A percentile compares a stretch with the other conserved stretches of the same genome.
phyloP scores from a whole-genome alignment of 2,888 invertebrate genomes.

The Lithophane semibrunnea region DNA sequence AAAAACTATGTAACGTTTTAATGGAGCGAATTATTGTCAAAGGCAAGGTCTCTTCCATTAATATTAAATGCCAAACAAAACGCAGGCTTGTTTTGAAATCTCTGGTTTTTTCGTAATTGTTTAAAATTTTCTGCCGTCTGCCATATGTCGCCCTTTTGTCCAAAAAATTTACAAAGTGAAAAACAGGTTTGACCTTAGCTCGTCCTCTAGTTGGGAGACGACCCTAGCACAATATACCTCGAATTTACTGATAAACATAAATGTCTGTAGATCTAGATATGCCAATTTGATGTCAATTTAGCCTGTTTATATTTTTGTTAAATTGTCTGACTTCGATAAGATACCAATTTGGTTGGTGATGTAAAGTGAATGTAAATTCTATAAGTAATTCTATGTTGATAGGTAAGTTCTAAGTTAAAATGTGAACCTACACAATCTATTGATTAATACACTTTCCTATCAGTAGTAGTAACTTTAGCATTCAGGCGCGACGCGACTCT shows the following conservation, averaged over 20 bases:
- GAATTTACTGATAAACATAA: slow-evolving; percentile 12
- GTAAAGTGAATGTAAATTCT: neutral
- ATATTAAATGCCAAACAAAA: slow-evolving; percentile 29
- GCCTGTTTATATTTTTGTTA: slow-evolving; percentile 3
- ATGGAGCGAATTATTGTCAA: neutral
- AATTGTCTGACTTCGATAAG: neutral
- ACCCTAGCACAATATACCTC: neutral
- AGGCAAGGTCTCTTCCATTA: neutral
- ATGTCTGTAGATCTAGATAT: neutral
- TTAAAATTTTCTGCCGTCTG: slow-evolving; percentile 76
- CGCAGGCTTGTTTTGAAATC: slow-evolving; percentile 16
- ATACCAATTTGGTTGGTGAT: neutral
- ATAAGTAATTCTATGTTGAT: too few relatives aligned
- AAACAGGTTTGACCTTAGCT: slow-evolving; percentile 44
- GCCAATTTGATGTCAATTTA: slow-evolving; percentile 9
- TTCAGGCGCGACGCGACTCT: too few relatives aligned
- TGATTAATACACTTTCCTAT: neutral
- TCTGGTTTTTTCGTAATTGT: slow-evolving; percentile 67
- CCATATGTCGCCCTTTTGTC: slow-evolving; percentile 73
- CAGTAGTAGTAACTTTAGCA: too few relatives aligned
- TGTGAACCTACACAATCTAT: neutral
- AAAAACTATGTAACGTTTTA: neutral
- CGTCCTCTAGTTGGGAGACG: slow-evolving; percentile 39
- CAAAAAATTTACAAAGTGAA: slow-evolving; percentile 72
- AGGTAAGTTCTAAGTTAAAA: neutral